Conservation (phyloP, 2,113 vertebrate species). For the Nyctibius bracteatus region DNA sequence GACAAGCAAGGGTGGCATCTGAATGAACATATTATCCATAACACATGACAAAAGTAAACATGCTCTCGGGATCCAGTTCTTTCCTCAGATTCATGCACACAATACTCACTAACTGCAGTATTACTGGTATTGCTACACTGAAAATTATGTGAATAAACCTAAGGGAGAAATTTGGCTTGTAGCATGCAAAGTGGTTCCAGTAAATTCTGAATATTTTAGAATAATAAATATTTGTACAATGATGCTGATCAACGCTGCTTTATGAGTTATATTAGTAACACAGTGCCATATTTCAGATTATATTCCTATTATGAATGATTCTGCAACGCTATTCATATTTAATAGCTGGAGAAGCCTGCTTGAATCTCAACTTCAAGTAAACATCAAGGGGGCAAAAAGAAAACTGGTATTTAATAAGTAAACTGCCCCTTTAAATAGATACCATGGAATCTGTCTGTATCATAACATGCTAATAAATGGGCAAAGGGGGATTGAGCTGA, state of each 20-base stretch:
- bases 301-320: background rate
- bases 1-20: background rate
- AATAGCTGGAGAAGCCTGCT: background rate
- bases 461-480: background rate
- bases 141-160: conserved; percentile 26
- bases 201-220: conserved; percentile 35
- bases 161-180: conserved; percentile 23
- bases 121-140: background rate
- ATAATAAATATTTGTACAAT: conserved; percentile 51
- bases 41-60: background rate
- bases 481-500: background rate
- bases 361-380: background rate
- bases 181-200: background rate
- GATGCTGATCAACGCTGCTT: background rate
- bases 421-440: background rate
- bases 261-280: background rate
- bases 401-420: background rate
- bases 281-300: background rate
- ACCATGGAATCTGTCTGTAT: background rate
- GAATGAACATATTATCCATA: background rate
- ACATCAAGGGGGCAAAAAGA: background rate
- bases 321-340: background rate
- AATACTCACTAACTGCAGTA: background rate
- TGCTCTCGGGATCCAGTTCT: background rate
- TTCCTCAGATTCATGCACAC: background rate